phyloP scores from a whole-genome alignment of 2,888 invertebrate species.

The Euplexia lucipara region DNA sequence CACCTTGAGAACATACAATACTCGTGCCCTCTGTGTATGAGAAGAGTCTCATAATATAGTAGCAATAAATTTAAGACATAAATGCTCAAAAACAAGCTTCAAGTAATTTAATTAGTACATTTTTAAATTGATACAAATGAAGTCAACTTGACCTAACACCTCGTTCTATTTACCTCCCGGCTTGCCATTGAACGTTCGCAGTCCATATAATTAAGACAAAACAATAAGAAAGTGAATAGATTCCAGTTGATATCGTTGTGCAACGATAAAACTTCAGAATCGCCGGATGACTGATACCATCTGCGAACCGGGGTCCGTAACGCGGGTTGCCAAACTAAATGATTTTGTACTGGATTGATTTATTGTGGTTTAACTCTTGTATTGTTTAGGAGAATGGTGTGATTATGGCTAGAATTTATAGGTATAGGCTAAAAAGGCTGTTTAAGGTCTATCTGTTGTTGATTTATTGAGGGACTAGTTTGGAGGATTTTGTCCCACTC shows the following conservation, averaged over 20 bases:
- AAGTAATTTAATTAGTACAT: constrained; percentile 5
- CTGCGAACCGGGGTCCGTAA: constrained; percentile 73
- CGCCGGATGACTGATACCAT: constrained; percentile 87
- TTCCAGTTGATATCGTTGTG: constrained; percentile 77
- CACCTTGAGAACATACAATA: too few species aligned
- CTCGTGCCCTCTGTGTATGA: too few species aligned
- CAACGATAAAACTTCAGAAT: constrained; percentile 82
- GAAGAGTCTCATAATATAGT: too few species aligned
- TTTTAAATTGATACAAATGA: constrained; percentile 8
- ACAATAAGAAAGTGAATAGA: constrained; percentile 87
- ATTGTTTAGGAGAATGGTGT: constrained; percentile 61
- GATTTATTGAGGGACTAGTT: not conserved
- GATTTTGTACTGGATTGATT: constrained; percentile 79
- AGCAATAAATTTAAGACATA: too few species aligned
- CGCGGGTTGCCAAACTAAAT: constrained; percentile 80
- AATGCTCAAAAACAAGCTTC: too few species aligned
- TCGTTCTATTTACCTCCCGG: constrained; percentile 58
- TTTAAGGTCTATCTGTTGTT: constrained; percentile 18
- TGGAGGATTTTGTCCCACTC: not conserved
- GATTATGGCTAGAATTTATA: constrained; percentile 56
- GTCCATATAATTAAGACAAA: constrained; percentile 84
- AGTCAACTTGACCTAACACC: constrained; percentile 64
- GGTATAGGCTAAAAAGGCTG: constrained; percentile 7
- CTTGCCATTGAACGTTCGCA: constrained; percentile 80
- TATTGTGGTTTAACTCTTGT: constrained; percentile 71